Evolutionary conservation across 2,888 invertebrate genomes (phyloP).

Genomic region (Cylloceria caligata): DNA sequence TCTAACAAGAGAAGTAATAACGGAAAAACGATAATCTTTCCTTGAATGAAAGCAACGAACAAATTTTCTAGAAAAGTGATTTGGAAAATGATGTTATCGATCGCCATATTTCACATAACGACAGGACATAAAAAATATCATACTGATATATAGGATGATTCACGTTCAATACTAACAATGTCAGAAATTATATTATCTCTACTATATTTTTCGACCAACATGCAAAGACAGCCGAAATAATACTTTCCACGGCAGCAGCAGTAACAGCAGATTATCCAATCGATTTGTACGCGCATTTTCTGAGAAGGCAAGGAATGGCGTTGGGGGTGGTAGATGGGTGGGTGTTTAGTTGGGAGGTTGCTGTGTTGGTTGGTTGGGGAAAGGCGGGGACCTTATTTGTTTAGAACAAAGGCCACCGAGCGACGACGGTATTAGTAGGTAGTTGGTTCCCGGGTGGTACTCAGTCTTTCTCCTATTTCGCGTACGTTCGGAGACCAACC

Average conservation of each 20-base stretch:
- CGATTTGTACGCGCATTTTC: slow-evolving; percentile 79
- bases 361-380: slow-evolving; percentile 52
- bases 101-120: too few species aligned
- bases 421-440: slow-evolving; percentile 73
- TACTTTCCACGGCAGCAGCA: slow-evolving; percentile 24
- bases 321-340: slow-evolving; percentile 71
- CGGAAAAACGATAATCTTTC: not conserved
- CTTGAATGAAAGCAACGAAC: too few species aligned
- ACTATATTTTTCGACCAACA: not conserved
- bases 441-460: slow-evolving; percentile 76
- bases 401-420: slow-evolving; percentile 71
- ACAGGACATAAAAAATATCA: too few species aligned
- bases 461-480: slow-evolving; percentile 66
- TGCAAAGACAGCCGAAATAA: slow-evolving; percentile 3
- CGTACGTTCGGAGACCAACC: slow-evolving; percentile 77
- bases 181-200: too few species aligned
- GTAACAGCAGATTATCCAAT: slow-evolving; percentile 68
- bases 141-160: too few species aligned
- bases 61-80: too few species aligned
- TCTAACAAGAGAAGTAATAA: not conserved
- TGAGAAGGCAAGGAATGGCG: slow-evolving; percentile 74
- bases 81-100: too few species aligned
- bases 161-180: too few species aligned
- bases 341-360: slow-evolving; percentile 29
- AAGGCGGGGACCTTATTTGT: slow-evolving; percentile 69